These are phyloP conservation scores for Progne subis DNA, from an alignment of 2,113 vertebrate genomes.

Conservation along the genomic window DNA sequence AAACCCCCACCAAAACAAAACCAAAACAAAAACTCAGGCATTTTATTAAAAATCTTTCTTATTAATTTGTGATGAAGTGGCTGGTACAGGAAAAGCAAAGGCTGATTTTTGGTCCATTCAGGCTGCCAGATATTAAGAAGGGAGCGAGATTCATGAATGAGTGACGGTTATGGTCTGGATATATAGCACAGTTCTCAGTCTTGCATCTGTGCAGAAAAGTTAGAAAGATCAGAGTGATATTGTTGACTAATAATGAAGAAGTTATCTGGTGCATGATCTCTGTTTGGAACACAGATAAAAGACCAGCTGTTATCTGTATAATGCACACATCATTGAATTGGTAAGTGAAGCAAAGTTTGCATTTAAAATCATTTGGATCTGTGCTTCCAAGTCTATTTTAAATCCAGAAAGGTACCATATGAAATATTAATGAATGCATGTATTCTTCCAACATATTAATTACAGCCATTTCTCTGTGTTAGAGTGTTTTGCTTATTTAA, in stretches of 20 bases:
- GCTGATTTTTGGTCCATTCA: background rate
- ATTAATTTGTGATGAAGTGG: background rate
- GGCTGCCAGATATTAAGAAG: background rate
- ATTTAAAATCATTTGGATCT: background rate
- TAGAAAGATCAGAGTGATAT: background rate
- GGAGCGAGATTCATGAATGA: background rate
- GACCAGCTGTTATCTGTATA: background rate
- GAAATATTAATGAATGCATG: background rate
- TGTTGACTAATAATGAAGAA: background rate
- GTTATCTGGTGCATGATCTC: background rate
- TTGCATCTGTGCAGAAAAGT: background rate
- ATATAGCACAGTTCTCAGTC: background rate
- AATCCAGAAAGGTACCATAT: background rate
- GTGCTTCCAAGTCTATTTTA: background rate
- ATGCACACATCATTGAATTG: background rate
- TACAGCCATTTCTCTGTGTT: background rate
- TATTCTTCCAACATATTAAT: background rate
- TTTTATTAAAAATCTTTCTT: background rate
- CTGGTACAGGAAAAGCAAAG: background rate
- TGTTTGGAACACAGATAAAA: background rate
- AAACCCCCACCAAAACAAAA: too few relatives aligned
- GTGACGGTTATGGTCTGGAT: background rate
- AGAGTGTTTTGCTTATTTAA: background rate
- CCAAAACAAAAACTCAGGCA: background rate
- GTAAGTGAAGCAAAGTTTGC: background rate